A percentile compares a stretch with the other conserved stretches of the same genome.
Evolutionary conservation across 1,140 invertebrate genomes (phyloP).

Genomic region (Oryctes rhinoceros): DNA sequence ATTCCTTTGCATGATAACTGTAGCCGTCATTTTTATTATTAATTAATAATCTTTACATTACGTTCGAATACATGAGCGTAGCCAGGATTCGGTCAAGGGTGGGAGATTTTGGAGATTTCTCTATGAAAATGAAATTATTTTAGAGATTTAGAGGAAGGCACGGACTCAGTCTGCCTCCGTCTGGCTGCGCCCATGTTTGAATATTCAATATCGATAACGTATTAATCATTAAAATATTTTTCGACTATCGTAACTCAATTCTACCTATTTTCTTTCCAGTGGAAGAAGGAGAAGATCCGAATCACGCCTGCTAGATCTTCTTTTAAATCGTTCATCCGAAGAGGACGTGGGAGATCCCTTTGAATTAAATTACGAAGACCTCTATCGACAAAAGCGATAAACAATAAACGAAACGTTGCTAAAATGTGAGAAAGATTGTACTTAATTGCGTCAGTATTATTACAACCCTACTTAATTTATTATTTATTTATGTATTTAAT

Average conservation of each 20-base stretch:
- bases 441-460: slow-evolving; percentile 17
- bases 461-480: slow-evolving; percentile 28
- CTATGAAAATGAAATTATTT: too few relatives aligned
- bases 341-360: slow-evolving; percentile 41
- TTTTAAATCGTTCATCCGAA: slow-evolving; percentile 46
- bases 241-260: neutral
- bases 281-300: slow-evolving; percentile 60
- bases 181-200: too few relatives aligned
- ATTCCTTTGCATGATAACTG: neutral
- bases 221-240: neutral
- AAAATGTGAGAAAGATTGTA: slow-evolving; percentile 26
- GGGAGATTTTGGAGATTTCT: too few relatives aligned
- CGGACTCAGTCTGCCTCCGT: too few relatives aligned
- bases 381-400: slow-evolving; percentile 34
- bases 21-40: too few relatives aligned
- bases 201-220: too few relatives aligned
- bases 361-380: slow-evolving; percentile 41
- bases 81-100: too few relatives aligned
- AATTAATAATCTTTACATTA: too few relatives aligned
- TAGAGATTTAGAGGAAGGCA: too few relatives aligned
- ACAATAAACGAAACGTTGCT: neutral
- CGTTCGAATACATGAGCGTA: too few relatives aligned
- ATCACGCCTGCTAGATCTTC: slow-evolving; percentile 39
- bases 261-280: slow-evolving; percentile 50
- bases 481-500: slow-evolving; percentile 35